Percentiles rank a stretch among this genome's conserved stretches.
Evolutionary conservation across 2,797 vertebrate genomes (phyloP).

Genomic region (Serranus cabrilla): DNA sequence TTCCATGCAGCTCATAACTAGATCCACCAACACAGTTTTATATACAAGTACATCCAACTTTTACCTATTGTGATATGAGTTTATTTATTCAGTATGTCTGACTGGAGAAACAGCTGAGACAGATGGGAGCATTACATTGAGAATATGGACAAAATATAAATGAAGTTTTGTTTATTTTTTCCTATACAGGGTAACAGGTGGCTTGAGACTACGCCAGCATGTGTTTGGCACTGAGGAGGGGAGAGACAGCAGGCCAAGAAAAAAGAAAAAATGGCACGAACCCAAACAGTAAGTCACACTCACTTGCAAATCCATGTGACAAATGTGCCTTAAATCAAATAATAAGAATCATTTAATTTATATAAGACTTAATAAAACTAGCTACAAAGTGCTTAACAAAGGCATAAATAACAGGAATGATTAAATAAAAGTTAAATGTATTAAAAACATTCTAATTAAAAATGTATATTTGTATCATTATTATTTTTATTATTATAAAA

Average conservation of each 20-base stretch:
- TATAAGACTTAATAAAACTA: no score
- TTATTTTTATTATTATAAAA: no score
- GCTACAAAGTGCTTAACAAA: no score
- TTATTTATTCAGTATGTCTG: neutral
- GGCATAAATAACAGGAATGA: no score
- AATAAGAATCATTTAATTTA: no score
- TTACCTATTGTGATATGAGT: neutral
- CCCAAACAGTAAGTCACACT: neutral
- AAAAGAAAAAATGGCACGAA: neutral
- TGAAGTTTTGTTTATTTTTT: neutral
- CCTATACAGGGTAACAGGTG: neutral
- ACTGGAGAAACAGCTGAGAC: neutral
- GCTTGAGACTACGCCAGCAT: neutral
- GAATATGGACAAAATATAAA: neutral
- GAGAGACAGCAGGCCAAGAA: constrained; percentile 5
- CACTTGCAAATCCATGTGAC: neutral
- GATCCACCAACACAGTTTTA: neutral
- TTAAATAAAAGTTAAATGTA: no score
- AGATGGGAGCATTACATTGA: neutral
- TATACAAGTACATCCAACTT: neutral
- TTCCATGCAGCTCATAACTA: neutral
- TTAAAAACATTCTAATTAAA: no score
- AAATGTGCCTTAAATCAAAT: neutral
- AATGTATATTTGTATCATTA: no score
- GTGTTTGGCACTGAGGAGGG: neutral